Base-by-base conservation (phyloP, 2,113 vertebrate genomes). In the Varanus komodoensis region DNA sequence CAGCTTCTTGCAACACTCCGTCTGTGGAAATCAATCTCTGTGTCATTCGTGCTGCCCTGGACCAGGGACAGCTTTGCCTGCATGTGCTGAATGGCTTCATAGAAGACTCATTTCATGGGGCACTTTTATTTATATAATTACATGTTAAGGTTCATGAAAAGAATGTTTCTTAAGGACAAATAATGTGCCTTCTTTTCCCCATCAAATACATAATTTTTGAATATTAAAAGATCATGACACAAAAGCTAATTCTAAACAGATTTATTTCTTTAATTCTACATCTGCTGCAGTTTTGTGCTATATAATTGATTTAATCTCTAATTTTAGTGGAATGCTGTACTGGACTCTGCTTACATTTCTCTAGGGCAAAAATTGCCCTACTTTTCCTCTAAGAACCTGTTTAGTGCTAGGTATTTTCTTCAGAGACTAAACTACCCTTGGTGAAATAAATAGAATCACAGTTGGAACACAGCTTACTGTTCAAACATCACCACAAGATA, bases 231-330 rank as follows among this genome's bases (percentile, higher is more conserved):
- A 95, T 95, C 92, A 94, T 80, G 89, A 95, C 92, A 97, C 89
- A 90, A 90, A 78, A 90, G 93, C 91, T 98, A 97, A 97, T 97
- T 97, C 95, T 94, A 64, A 88, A 93, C 93, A 96, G 95, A 93
- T 92, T 93, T 95, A 91, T 88, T 95, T 89, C 71, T 92, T 94
- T 92, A 94, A 84, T 95, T 90, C 93, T 95, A 95, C 97, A 96
- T 97, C 95, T 97, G 97, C 97, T 97, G 94, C 92, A 93, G 87
- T 96, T 97, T 97, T 94, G 95, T 94, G 95, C 96, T 97, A 96
- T 96, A 96, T 97, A 97, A 97, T 97, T 97, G 97, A 98, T 98
- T 97, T 97, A 97, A 97, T 97, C 97, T 97, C 96, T 96, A 95
- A 97, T 97, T 97, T 97, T 97, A 97, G 96, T 97, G 96, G 95